These are phyloP conservation scores for Aphelinus certus DNA, from an alignment of 1,140 invertebrate genomes.

Conservation along the genomic window DNA sequence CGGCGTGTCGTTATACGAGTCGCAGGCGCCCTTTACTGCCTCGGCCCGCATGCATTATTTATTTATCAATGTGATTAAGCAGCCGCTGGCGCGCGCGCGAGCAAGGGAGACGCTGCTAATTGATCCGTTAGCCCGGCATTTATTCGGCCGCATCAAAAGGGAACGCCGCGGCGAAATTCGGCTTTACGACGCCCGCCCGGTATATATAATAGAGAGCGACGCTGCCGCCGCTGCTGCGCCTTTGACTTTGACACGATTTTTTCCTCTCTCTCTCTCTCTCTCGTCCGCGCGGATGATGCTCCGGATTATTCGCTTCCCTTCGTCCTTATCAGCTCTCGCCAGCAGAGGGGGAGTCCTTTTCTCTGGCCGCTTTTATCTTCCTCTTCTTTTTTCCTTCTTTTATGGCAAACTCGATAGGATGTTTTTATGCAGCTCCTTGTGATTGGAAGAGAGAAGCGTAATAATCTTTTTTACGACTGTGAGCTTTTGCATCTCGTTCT, in stretches of 20 bases:
- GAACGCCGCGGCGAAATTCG: neutral
- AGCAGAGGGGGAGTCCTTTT: too few relatives aligned
- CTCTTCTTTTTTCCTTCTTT: constrained; percentile 18
- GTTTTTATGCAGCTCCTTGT: neutral
- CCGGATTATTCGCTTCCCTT: too few relatives aligned
- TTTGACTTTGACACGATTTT: neutral
- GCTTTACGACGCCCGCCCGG: neutral
- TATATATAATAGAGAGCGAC: too few relatives aligned
- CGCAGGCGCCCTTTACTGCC: neutral
- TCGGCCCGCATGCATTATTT: constrained; percentile 14
- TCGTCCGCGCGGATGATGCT: too few relatives aligned
- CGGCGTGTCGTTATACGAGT: constrained; percentile 1
- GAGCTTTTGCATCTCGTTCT: constrained; percentile 4
- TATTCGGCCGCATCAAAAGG: neutral
- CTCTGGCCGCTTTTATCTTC: neutral
- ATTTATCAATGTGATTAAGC: constrained; percentile 14
- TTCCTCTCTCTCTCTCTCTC: neutral
- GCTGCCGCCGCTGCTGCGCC: neutral
- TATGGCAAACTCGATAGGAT: constrained; percentile 21
- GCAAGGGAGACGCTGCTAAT: constrained; percentile 1
- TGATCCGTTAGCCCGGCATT: constrained; percentile 1
- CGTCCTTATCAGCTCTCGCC: too few relatives aligned
- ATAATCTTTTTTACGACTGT: constrained; percentile 15
- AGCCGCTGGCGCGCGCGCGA: neutral
- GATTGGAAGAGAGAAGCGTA: constrained; percentile 15